Conservation (phyloP, 2,113 vertebrate species). For the Platysternon megacephalum region DNA sequence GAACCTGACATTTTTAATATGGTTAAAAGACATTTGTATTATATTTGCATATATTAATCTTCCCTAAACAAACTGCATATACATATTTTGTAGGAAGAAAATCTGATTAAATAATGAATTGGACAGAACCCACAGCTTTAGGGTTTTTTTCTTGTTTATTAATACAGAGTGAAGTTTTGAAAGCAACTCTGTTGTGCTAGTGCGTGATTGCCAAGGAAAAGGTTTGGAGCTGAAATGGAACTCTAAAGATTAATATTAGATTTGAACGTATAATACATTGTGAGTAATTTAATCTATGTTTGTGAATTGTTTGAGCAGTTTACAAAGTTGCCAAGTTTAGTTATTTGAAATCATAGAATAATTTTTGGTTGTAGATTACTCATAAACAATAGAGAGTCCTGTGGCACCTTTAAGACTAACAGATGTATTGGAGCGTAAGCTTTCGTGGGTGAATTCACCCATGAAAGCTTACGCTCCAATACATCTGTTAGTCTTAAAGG, state of each 20-base stretch:
- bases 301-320: background rate
- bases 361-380: background rate
- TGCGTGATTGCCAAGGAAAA: background rate
- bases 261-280: background rate
- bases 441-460: too few relatives aligned
- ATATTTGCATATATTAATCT: slow-evolving; percentile 14
- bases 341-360: background rate
- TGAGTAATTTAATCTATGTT: background rate
- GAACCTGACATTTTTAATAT: background rate
- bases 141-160: slow-evolving; percentile 41
- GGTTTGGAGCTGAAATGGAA: background rate
- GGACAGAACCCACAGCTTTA: background rate
- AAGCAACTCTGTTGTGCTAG: background rate
- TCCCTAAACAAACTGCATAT: background rate
- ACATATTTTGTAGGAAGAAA: background rate
- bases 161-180: background rate
- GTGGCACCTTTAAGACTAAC: too few relatives aligned
- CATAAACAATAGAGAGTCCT: too few relatives aligned
- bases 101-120: background rate
- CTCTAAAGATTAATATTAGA: background rate
- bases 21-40: background rate
- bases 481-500: too few relatives aligned
- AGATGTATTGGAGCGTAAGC: too few relatives aligned
- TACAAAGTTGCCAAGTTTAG: background rate
- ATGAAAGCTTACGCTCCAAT: too few relatives aligned